phyloP scores from a whole-genome alignment of 1,140 invertebrate species.

The Aporrectodea caliginosa region DNA sequence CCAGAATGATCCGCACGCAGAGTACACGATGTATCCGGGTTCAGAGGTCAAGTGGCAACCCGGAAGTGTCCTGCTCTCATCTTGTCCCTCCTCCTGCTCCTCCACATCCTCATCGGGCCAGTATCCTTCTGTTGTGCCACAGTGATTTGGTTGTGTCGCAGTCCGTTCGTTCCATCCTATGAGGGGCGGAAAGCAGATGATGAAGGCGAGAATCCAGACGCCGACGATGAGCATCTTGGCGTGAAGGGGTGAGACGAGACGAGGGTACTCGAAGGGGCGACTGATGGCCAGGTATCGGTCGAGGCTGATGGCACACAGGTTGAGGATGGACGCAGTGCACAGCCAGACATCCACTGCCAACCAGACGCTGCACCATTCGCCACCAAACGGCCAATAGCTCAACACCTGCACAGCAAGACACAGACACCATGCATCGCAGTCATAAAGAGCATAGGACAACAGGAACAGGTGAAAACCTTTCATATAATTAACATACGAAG shows the following conservation, averaged over 20 bases:
- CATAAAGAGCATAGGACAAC: too few species aligned
- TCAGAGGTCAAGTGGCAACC: slow-evolving; percentile 74
- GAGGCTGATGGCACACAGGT: slow-evolving; percentile 56
- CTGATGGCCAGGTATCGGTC: slow-evolving; percentile 57
- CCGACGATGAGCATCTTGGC: slow-evolving; percentile 85
- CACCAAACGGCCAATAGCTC: slow-evolving; percentile 52
- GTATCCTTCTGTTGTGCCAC: background rate
- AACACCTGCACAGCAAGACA: slow-evolving; percentile 42
- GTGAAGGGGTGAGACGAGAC: slow-evolving; percentile 50
- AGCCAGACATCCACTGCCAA: slow-evolving; percentile 56
- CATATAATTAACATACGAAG: too few species aligned
- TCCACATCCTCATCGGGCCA: background rate
- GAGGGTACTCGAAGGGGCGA: slow-evolving; percentile 50
- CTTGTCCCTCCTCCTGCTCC: background rate
- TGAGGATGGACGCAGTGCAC: slow-evolving; percentile 57
- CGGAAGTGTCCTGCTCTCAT: slow-evolving; percentile 46
- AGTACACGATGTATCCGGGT: slow-evolving; percentile 88
- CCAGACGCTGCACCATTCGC: slow-evolving; percentile 54
- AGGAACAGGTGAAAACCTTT: too few species aligned
- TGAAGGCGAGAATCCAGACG: slow-evolving; percentile 90
- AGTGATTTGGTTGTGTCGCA: background rate
- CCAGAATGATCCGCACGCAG: slow-evolving; percentile 86
- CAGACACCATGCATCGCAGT: too few species aligned
- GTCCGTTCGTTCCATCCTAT: slow-evolving; percentile 79
- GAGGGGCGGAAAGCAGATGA: slow-evolving; percentile 96